Percentiles rank a stretch among this genome's conserved stretches.
Conservation (phyloP, 2,797 vertebrate genomes). For the Pseudochaenichthys georgianus region DNA sequence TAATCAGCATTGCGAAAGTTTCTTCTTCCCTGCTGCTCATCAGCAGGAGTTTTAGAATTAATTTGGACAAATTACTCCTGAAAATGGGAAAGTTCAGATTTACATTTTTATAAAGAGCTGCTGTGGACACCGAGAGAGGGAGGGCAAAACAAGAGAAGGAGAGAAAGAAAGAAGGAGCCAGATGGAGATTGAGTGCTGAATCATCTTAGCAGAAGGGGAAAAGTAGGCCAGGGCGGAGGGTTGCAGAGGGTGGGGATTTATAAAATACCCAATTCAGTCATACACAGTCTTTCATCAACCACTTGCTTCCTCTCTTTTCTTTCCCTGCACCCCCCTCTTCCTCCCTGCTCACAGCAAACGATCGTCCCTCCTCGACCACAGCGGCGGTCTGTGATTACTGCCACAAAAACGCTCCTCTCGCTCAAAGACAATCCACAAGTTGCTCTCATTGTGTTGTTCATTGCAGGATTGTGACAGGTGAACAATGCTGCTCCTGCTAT, state of each 20-base stretch:
- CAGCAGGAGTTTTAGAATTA: conserved; percentile 33
- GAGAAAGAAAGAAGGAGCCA: conserved; percentile 22
- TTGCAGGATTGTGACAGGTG: conserved; percentile 18
- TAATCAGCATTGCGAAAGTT: conserved; percentile 40
- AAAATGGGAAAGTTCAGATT: conserved; percentile 42
- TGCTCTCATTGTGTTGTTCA: conserved; percentile 26
- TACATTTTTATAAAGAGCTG: conserved; percentile 31
- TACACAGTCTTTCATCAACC: conserved; percentile 69
- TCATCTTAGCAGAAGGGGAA: conserved; percentile 62
- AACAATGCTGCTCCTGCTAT: conserved; percentile 41
- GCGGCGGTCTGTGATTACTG: conserved; percentile 58
- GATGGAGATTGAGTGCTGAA: conserved; percentile 62
- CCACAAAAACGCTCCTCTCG: conserved; percentile 26
- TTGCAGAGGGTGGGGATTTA: conserved; percentile 44
- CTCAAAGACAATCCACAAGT: conserved; percentile 18
- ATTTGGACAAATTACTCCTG: conserved; percentile 53
- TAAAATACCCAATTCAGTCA: conserved; percentile 61
- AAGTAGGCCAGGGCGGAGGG: conserved; percentile 69
- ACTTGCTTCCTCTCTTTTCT: conserved; percentile 64
- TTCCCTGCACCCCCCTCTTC: conserved; percentile 29
- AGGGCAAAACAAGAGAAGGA: conserved; percentile 29
- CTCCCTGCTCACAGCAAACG: conserved; percentile 59
- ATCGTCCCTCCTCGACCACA: conserved; percentile 58
- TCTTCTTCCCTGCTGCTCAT: conserved; percentile 42
- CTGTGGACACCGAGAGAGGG: conserved; percentile 32